Evolutionary conservation across 2,797 vertebrate species (phyloP).

Genomic region (Pangasius sanitwongsei): DNA sequence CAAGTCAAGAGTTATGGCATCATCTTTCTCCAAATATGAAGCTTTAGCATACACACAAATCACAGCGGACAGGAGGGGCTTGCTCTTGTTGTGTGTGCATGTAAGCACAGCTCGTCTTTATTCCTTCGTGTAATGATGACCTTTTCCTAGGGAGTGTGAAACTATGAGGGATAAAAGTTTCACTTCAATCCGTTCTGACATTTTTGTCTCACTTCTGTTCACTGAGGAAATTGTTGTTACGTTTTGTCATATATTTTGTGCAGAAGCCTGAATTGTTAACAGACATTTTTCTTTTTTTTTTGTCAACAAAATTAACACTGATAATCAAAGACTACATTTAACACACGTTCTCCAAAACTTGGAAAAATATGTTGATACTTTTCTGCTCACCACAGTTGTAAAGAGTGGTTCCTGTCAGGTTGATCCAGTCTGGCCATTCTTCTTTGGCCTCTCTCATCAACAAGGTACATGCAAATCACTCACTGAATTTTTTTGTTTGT

Average conservation of each 20-base stretch:
- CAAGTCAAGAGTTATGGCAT: neutral
- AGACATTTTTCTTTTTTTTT: too few species aligned
- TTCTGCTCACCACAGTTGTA: neutral
- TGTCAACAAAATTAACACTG: neutral
- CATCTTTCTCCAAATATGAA: neutral
- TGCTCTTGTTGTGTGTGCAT: neutral
- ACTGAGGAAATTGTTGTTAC: neutral
- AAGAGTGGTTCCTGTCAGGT: neutral
- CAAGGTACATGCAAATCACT: neutral
- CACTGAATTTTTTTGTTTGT: neutral
- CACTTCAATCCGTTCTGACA: neutral
- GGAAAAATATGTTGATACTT: neutral
- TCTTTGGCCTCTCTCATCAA: neutral
- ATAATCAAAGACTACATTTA: neutral
- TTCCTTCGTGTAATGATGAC: neutral
- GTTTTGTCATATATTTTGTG: neutral
- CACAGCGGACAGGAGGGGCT: neutral
- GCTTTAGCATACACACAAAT: neutral
- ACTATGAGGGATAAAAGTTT: too few species aligned
- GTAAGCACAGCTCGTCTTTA: neutral
- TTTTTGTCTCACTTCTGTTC: neutral
- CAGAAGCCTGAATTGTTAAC: too few species aligned
- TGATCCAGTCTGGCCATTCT: neutral
- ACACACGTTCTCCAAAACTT: neutral
- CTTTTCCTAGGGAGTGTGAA: neutral